phyloP scores from a whole-genome alignment of 2,113 vertebrate species.

The Nipponia nippon region DNA sequence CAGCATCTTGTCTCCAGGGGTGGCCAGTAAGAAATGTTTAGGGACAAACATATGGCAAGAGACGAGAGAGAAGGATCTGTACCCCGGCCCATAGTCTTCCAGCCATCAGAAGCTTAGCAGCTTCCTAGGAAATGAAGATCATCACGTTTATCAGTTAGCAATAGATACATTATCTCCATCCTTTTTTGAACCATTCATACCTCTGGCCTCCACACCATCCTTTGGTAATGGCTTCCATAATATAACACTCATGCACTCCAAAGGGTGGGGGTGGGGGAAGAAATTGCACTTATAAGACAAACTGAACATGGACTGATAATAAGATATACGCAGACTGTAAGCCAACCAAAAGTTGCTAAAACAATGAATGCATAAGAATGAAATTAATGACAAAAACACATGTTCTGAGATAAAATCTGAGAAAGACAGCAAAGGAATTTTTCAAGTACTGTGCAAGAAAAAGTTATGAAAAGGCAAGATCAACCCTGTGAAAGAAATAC shows the following conservation, averaged over 20 bases:
- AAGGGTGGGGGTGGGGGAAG: neutral
- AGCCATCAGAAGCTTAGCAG: neutral
- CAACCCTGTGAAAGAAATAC: neutral
- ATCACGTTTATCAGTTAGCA: neutral
- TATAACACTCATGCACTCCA: neutral
- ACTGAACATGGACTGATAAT: neutral
- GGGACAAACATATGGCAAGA: neutral
- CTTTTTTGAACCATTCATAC: neutral
- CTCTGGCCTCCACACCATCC: neutral
- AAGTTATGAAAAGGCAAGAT: neutral
- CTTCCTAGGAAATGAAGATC: neutral
- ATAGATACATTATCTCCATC: neutral
- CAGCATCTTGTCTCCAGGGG: neutral
- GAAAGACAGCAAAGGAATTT: slow-evolving; percentile 29
- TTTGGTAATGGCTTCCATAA: neutral
- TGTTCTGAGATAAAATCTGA: slow-evolving; percentile 34
- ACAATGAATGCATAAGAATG: neutral
- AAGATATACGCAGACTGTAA: neutral
- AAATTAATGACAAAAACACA: slow-evolving; percentile 41
- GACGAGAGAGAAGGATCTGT: neutral
- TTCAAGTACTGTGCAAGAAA: neutral
- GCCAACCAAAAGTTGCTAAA: slow-evolving; percentile 5
- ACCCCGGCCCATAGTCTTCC: neutral
- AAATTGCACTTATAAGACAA: neutral
- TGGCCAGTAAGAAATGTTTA: neutral